Evolutionary conservation across 1,140 invertebrate genomes (phyloP).

Genomic region (Melipona quadrifasciata): DNA sequence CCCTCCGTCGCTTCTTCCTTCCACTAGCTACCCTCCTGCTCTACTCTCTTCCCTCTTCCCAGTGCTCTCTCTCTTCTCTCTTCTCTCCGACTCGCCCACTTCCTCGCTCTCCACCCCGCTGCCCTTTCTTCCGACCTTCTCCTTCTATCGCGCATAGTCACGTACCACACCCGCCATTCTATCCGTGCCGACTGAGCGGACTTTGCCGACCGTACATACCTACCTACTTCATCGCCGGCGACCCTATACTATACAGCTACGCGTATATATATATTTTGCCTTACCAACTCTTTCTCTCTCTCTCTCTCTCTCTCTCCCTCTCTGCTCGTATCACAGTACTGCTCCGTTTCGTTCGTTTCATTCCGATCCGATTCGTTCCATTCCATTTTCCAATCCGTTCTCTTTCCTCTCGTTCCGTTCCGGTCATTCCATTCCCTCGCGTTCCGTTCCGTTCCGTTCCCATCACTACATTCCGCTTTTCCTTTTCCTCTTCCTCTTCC

Average conservation of each 20-base stretch:
- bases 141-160: constrained; percentile 64
- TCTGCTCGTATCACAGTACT: background rate
- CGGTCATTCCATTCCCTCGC: background rate
- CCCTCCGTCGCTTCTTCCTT: constrained; percentile 37
- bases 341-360: constrained; percentile 12
- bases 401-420: background rate
- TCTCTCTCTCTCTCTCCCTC: background rate
- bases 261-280: background rate
- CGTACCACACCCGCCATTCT: constrained; percentile 71
- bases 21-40: constrained; percentile 10
- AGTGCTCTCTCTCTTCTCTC: background rate
- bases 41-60: too few species aligned
- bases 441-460: background rate
- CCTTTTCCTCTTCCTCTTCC: constrained; percentile 8
- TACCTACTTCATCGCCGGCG: constrained; percentile 61
- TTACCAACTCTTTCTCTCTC: constrained; percentile 33
- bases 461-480: background rate
- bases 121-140: constrained; percentile 63
- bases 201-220: constrained; percentile 56
- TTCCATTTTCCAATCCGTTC: constrained; percentile 27
- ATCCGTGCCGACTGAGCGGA: constrained; percentile 65
- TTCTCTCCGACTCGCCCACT: background rate
- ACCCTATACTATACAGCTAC: constrained; percentile 24
- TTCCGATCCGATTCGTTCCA: constrained; percentile 11
- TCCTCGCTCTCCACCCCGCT: background rate